Conservation (phyloP, 2,113 vertebrate species). For the Odocoileus hemionus region DNA sequence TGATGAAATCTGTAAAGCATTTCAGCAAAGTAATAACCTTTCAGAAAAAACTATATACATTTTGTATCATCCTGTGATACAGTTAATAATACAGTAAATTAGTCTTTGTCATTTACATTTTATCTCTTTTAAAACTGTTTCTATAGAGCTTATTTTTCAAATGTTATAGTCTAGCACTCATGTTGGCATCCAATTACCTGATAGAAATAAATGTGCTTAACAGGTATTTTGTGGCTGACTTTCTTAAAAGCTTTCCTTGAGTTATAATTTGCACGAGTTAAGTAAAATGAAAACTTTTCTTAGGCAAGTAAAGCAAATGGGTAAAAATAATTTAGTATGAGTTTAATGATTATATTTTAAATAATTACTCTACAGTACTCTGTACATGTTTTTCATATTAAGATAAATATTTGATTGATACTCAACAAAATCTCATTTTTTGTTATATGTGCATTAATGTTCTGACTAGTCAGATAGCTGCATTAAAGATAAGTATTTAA, state of each 20-base stretch:
- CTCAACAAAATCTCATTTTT: not conserved
- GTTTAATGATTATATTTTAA: not conserved
- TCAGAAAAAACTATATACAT: not conserved
- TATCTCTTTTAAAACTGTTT: not conserved
- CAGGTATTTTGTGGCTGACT: not conserved
- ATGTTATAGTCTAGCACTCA: not conserved
- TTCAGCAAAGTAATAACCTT: not conserved
- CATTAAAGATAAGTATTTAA: not conserved
- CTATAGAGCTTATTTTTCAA: not conserved
- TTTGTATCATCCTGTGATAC: not conserved
- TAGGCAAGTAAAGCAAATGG: not conserved
- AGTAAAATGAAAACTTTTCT: not conserved
- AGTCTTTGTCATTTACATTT: not conserved
- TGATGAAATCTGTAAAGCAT: not conserved
- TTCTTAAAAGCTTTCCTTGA: not conserved
- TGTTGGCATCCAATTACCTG: not conserved
- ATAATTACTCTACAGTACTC: not conserved
- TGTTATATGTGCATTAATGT: not conserved
- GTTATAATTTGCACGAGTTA: not conserved
- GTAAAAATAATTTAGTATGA: not conserved
- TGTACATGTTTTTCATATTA: not conserved
- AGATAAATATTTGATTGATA: not conserved
- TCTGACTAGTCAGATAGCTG: not conserved
- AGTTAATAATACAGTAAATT: too few species aligned
- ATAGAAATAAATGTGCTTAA: not conserved